phyloP scores from a whole-genome alignment of 2,797 vertebrate genomes.

The Notoglanidium macrostoma region DNA sequence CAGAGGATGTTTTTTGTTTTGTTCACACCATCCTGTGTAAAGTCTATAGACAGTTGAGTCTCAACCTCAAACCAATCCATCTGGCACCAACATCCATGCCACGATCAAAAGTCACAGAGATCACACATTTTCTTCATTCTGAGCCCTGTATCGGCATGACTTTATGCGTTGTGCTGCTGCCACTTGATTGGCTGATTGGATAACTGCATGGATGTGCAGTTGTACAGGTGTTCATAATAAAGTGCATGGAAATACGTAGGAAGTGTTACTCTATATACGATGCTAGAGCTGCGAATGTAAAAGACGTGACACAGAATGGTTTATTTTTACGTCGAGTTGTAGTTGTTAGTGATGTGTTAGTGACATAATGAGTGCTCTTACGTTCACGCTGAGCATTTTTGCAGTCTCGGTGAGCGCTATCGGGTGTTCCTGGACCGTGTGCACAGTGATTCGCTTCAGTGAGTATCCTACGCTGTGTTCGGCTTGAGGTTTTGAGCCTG shows the following conservation, averaged over 20 bases:
- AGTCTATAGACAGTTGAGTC: neutral
- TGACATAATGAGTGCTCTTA: conserved; percentile 1
- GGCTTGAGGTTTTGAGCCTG: conserved; percentile 22
- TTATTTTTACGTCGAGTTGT: neutral
- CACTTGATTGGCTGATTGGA: too few relatives aligned
- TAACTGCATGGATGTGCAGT: too few relatives aligned
- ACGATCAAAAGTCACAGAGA: too few relatives aligned
- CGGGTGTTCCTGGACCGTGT: conserved; percentile 2
- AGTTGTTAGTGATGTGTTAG: conserved; percentile 1
- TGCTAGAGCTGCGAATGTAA: neutral
- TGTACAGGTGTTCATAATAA: neutral
- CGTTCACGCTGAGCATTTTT: conserved; percentile 11
- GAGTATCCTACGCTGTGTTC: conserved; percentile 13
- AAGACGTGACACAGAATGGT: neutral
- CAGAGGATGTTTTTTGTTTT: too few relatives aligned
- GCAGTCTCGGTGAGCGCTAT: neutral
- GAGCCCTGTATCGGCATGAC: too few relatives aligned
- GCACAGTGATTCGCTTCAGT: conserved; percentile 11
- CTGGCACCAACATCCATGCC: too few relatives aligned
- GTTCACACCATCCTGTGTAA: too few relatives aligned
- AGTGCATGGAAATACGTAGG: too few relatives aligned
- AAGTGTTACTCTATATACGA: neutral
- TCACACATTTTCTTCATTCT: too few relatives aligned
- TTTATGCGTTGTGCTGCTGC: too few relatives aligned
- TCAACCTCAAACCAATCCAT: neutral